A percentile compares a stretch with the other conserved stretches of the same genome.
Conservation (phyloP, 2,888 invertebrate genomes). For the Tanytarsus gracilentus region DNA sequence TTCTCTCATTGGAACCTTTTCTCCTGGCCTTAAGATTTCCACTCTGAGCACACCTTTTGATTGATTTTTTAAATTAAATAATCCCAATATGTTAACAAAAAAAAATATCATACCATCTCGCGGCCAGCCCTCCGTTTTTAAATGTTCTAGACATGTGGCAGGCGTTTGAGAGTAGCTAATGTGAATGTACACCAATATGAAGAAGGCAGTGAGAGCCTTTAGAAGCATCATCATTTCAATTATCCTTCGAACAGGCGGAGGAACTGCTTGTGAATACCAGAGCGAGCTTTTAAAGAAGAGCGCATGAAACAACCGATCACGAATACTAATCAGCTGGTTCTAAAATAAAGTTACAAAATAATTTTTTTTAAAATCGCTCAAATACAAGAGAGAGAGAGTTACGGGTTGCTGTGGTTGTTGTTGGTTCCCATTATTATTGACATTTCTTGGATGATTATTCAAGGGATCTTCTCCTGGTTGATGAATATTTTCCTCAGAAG, state of each 20-base stretch:
- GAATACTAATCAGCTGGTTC: conserved; percentile 72
- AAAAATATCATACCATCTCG: conserved; percentile 82
- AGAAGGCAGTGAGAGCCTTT: conserved; percentile 74
- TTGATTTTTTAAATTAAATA: neutral
- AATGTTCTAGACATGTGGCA: conserved; percentile 83
- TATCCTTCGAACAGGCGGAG: conserved; percentile 44
- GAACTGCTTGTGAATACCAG: conserved; percentile 85
- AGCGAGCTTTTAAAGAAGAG: conserved; percentile 87
- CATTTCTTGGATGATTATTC: conserved; percentile 6
- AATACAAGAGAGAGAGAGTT: too few relatives aligned
- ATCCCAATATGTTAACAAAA: neutral
- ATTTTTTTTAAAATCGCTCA: too few relatives aligned
- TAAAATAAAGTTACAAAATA: conserved; percentile 40
- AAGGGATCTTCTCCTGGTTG: neutral
- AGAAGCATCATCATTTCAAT: conserved; percentile 41
- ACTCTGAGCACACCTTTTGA: conserved; percentile 52
- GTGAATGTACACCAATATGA: conserved; percentile 90
- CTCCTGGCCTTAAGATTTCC: conserved; percentile 57
- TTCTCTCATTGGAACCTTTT: conserved; percentile 13
- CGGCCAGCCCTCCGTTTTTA: conserved; percentile 79
- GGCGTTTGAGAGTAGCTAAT: conserved; percentile 87
- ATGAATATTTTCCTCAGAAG: conserved; percentile 23
- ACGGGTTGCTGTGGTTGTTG: conserved; percentile 15
- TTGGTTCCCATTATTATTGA: too few relatives aligned
- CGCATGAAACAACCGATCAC: conserved; percentile 89